phyloP scores from a whole-genome alignment of 2,797 vertebrate genomes.

The Poecilia wingei region DNA sequence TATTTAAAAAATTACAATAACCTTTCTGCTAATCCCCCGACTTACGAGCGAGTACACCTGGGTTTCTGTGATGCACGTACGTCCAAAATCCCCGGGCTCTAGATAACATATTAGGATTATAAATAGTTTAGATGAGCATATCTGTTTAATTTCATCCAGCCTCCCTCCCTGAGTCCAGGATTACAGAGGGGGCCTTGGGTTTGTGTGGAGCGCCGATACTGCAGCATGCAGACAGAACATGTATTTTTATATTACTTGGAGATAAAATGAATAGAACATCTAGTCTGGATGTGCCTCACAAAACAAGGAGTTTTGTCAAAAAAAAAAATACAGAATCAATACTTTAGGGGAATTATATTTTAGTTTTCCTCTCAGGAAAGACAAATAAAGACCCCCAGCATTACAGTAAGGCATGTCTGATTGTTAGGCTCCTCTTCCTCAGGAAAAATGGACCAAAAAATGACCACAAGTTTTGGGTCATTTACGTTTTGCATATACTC shows the following conservation, averaged over 20 bases:
- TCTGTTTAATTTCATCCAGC: conserved; percentile 83
- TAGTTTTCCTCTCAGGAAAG: not conserved
- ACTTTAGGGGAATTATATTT: not conserved
- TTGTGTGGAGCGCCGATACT: conserved; percentile 74
- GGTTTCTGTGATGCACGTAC: conserved; percentile 66
- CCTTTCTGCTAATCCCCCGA: conserved; percentile 87
- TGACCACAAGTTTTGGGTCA: not conserved
- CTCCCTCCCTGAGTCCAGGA: conserved; percentile 77
- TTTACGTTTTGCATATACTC: not conserved
- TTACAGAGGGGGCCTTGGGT: conserved; percentile 82
- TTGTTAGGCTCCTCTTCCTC: not conserved
- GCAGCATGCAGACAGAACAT: conserved; percentile 65
- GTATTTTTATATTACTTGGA: conserved; percentile 12
- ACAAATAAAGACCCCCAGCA: no score
- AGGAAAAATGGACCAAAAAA: not conserved
- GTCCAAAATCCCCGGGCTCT: conserved; percentile 78
- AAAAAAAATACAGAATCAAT: not conserved
- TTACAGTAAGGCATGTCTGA: no score
- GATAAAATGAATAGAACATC: not conserved
- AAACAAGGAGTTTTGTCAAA: not conserved
- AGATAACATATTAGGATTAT: conserved; percentile 90
- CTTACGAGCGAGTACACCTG: conserved; percentile 91
- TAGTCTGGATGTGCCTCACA: not conserved
- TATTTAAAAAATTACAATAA: conserved; percentile 88
- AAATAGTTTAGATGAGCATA: conserved; percentile 87